These are phyloP conservation scores for Biston betularia DNA, from an alignment of 2,888 invertebrate genomes.

Conservation along the genomic window DNA sequence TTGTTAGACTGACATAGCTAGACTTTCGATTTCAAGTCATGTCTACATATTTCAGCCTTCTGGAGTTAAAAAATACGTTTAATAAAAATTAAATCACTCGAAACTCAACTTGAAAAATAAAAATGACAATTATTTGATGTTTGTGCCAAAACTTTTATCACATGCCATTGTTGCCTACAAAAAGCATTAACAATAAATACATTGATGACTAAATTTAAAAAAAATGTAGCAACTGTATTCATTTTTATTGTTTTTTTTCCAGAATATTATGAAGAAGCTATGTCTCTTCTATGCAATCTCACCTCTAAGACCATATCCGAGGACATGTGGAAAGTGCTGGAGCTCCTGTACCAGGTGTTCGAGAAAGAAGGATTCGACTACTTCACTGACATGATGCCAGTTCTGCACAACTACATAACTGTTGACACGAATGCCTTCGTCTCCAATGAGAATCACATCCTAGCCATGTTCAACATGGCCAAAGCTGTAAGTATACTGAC, in stretches of 20 bases:
- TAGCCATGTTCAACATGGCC: constrained; percentile 98
- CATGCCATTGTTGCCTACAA: too few species aligned
- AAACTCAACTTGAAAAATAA: too few species aligned
- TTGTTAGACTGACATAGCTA: constrained; percentile 19
- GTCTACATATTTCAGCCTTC: not conserved
- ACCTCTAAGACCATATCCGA: constrained; percentile 95
- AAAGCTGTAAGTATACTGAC: constrained; percentile 89
- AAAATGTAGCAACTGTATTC: not conserved
- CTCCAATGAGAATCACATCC: constrained; percentile 94
- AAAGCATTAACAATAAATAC: too few species aligned
- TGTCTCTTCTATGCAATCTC: constrained; percentile 96
- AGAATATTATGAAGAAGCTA: constrained; percentile 99
- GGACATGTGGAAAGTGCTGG: constrained; percentile 98
- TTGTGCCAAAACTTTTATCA: too few species aligned
- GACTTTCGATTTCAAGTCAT: not conserved
- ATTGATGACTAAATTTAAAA: too few species aligned
- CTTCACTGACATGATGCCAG: constrained; percentile 99
- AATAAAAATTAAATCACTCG: too few species aligned
- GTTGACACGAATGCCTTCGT: constrained; percentile 98
- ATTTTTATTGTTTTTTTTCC: constrained; percentile 43
- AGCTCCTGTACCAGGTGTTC: constrained; percentile 94
- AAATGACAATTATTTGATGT: too few species aligned
- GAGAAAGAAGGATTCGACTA: constrained; percentile 98
- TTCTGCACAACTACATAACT: constrained; percentile 98
- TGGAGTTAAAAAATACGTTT: too few species aligned